These are phyloP conservation scores for Penelope pileata DNA, from an alignment of 2,113 vertebrate species.

Conservation along the genomic window DNA sequence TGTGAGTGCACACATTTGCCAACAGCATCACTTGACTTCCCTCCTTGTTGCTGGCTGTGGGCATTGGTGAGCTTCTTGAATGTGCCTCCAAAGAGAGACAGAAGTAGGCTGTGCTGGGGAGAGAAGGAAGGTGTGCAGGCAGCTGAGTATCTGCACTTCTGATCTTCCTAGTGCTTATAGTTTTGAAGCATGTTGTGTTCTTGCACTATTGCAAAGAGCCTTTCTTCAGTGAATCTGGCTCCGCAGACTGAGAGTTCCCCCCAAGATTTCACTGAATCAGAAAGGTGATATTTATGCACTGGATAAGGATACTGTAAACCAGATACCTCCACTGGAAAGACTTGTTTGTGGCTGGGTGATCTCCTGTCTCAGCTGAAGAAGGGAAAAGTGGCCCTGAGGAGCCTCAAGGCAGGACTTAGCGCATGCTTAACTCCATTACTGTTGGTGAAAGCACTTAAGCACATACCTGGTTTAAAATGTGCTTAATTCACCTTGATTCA, in stretches of 20 bases:
- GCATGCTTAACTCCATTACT: not conserved
- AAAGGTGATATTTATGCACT: not conserved
- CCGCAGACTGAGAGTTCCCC: not conserved
- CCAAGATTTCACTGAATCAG: not conserved
- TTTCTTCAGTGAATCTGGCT: not conserved
- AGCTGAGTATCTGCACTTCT: not conserved
- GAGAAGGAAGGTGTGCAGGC: not conserved
- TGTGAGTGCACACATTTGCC: rapidly evolving
- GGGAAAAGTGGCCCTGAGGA: not conserved
- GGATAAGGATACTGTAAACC: not conserved
- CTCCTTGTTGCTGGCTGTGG: rapidly evolving
- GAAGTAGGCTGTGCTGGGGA: not conserved
- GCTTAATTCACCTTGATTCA: not conserved
- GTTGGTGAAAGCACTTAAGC: not conserved
- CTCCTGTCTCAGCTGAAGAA: not conserved
- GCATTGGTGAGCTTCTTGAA: not conserved
- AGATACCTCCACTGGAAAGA: not conserved
- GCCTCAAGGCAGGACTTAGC: not conserved
- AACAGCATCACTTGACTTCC: rapidly evolving
- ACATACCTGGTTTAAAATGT: not conserved
- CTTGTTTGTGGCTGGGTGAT: not conserved
- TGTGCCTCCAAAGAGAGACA: not conserved
- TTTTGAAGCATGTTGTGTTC: not conserved
- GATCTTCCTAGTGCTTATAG: not conserved
- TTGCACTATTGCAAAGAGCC: not conserved